Evolutionary conservation across 2,113 vertebrate species (phyloP).

Genomic region (Paradoxurus hermaphroditus): DNA sequence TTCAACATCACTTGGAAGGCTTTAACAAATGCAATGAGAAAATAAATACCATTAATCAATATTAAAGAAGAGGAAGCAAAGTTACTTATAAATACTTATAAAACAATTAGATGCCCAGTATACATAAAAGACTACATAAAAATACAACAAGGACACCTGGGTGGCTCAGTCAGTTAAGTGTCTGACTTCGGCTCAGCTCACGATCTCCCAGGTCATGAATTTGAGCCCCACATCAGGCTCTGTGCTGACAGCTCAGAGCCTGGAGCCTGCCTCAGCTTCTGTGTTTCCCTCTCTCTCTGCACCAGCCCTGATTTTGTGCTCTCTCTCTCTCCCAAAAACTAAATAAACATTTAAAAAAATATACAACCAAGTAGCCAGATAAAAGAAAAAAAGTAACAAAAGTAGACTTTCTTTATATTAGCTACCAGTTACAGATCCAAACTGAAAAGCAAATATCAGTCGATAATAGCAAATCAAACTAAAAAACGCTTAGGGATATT

Average conservation of each 20-base stretch:
- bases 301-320: no score
- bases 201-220: rapidly evolving
- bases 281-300: no score
- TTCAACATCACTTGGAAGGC: background rate
- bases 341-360: background rate
- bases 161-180: no score
- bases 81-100: background rate
- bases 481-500: background rate
- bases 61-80: background rate
- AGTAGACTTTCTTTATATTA: background rate
- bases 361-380: background rate
- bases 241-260: no score
- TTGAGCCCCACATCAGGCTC: no score
- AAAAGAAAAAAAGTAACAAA: background rate
- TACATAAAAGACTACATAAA: background rate
- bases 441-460: background rate
- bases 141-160: no score
- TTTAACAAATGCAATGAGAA: background rate
- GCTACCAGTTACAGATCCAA: background rate
- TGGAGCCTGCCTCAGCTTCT: no score
- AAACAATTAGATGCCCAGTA: background rate
- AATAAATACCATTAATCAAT: background rate
- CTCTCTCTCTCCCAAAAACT: no score
- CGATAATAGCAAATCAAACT: background rate
- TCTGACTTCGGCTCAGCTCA: no score